Base-by-base conservation (phyloP, 2,888 invertebrate species). In the Gastrophysa polygoni region DNA sequence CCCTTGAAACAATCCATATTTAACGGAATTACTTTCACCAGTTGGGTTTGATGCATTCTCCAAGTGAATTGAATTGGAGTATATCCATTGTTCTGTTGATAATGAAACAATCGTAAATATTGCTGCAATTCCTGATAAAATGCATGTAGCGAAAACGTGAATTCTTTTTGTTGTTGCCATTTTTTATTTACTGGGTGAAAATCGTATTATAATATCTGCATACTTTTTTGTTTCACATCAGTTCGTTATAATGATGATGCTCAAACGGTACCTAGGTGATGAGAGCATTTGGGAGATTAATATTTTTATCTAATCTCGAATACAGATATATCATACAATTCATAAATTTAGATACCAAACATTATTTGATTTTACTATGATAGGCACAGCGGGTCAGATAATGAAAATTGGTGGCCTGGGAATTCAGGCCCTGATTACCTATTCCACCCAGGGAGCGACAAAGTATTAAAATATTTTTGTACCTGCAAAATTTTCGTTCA, bases 21-120 rank as follows among this genome's bases (percentile, higher is more conserved):
- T 70, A 10, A 78, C 66, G 10, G 32, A 58, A 51, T 71, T 71
- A 17, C 44, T 20, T 8, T 17, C 14, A 16, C 11, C 17, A 17
- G n/a, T 10, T 10, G 10, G 20, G 8, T 11, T n/a, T n/a, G n/a
- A n/a, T n/a, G n/a, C n/a, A n/a, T n/a, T n/a, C n/a, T n/a, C 32
- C 11, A 58, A 52, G 47, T 44, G 61, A 4, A 69, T 73, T 63
- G 38, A 50, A 20, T 73, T 67, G 1, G 75, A 66, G 11, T 66
- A 61, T 1, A 80, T 71, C 81, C 81, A 81, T 21, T 77, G 54
- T 62, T 78, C 72, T 0, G 80, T 81, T 7, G 76, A 75, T 32
- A 80, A 61, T 3, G 79, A 74, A 1, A 77, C 71, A 24, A 79
- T 67, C 2, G 77, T 73, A 38, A 80, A 63, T 16, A 78, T 59